phyloP scores from a whole-genome alignment of 2,888 invertebrate genomes.

The Aporophyla nigra region DNA sequence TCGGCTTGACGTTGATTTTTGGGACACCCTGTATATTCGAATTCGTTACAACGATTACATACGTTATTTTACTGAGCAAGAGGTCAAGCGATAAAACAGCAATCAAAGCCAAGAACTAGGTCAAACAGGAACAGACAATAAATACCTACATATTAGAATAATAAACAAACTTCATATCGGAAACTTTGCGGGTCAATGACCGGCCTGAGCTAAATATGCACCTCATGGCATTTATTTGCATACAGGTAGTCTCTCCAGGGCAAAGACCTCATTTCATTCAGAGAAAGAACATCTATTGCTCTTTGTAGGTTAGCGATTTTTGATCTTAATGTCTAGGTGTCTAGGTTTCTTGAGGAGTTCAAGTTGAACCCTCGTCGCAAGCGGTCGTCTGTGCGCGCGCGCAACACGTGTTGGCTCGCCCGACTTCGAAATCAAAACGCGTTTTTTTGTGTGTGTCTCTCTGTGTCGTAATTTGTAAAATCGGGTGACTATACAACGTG shows the following conservation, averaged over 20 bases:
- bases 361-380: no score
- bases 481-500: no score
- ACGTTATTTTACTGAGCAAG: not conserved
- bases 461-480: no score
- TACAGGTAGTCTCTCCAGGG: not conserved
- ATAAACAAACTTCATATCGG: not conserved
- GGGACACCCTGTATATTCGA: no score
- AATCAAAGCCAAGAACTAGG: constrained; percentile 9
- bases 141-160: not conserved
- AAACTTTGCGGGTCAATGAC: not conserved
- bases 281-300: no score
- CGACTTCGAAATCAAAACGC: no score
- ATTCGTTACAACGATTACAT: not conserved
- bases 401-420: no score
- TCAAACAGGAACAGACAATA: not conserved
- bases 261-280: not conserved
- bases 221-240: not conserved
- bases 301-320: not conserved
- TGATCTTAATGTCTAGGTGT: not conserved
- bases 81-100: constrained; percentile 12
- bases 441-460: no score
- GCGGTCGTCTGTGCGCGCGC: no score
- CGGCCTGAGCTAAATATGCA: not conserved
- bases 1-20: no score
- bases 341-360: no score